These are phyloP conservation scores for Bergia sp. DNA, from an alignment of 92 coral and sea anemone species.

Conservation along the genomic window DNA sequence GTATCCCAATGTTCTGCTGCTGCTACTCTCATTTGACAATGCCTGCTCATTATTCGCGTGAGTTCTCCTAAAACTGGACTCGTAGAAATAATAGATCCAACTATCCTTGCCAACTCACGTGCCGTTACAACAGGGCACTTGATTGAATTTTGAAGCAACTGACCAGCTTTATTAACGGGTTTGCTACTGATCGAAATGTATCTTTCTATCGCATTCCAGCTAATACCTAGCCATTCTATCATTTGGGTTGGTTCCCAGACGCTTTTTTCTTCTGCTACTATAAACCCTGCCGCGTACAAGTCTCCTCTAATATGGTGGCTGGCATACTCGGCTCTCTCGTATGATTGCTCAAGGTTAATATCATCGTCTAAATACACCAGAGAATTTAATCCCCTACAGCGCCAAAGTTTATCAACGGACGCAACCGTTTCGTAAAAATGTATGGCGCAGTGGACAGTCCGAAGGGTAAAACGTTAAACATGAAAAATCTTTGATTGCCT, in stretches of 20 bases:
- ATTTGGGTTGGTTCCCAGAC: not conserved
- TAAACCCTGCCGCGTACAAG: not conserved
- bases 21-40: constrained; percentile 58
- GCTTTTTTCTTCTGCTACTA: not conserved
- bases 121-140: constrained; percentile 16
- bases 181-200: not conserved
- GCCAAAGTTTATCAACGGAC: constrained; percentile 52
- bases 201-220: not conserved
- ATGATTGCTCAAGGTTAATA: constrained; percentile 35
- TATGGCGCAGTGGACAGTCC: constrained; percentile 40
- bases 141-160: not conserved
- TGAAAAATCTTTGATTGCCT: not conserved
- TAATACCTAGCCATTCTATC: not conserved
- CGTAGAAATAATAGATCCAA: constrained; percentile 55
- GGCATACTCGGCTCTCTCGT: constrained; percentile 1
- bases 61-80: constrained; percentile 31
- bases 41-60: constrained; percentile 49
- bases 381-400: constrained; percentile 40
- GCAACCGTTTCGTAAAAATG: constrained; percentile 35
- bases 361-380: constrained; percentile 62
- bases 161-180: constrained; percentile 13
- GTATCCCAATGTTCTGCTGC: constrained; percentile 47
- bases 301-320: constrained; percentile 31
- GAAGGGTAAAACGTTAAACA: constrained; percentile 9
- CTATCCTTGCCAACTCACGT: constrained; percentile 39